Percentiles rank a stretch among this genome's conserved stretches.
Evolutionary conservation across 92 coral and sea anemone genomes (phyloP).

Genomic region (Heliopora coerulea): DNA sequence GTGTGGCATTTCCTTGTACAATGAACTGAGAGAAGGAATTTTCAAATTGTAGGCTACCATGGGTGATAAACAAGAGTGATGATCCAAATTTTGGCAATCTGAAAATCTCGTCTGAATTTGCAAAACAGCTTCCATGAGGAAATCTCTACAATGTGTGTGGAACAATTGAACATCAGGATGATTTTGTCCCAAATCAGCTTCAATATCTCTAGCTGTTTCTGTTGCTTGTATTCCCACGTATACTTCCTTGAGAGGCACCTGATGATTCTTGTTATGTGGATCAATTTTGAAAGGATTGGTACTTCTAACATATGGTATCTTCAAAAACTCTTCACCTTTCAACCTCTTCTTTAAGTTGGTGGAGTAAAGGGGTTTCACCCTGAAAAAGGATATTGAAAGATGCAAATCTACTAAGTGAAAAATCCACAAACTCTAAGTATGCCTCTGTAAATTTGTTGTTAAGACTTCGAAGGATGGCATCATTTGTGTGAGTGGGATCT

Average conservation of each 20-base stretch:
- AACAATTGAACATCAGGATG: constrained; percentile 18
- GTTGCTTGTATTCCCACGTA: constrained; percentile 8
- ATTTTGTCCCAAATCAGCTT: constrained; percentile 11
- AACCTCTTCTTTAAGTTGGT: constrained; percentile 25
- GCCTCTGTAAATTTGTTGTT: constrained; percentile 30
- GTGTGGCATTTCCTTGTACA: constrained; percentile 15
- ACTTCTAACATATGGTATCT: constrained; percentile 15
- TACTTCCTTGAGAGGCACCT: constrained; percentile 20
- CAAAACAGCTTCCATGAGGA: constrained; percentile 4
- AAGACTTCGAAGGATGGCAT: constrained; percentile 13
- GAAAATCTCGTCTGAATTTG: constrained; percentile 24
- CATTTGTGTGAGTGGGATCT: constrained; percentile 39
- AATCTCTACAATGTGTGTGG: constrained; percentile 23
- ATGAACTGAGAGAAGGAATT: constrained; percentile 24
- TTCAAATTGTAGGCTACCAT: constrained; percentile 25
- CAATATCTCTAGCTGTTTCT: constrained; percentile 16
- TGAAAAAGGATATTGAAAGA: constrained; percentile 28
- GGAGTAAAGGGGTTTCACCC: constrained; percentile 29
- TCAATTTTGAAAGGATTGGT: constrained; percentile 21
- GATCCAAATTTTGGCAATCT: constrained; percentile 30
- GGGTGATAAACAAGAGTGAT: constrained; percentile 35
- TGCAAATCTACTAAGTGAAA: constrained; percentile 18
- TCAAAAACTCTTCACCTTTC: constrained; percentile 9
- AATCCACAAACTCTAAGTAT: constrained; percentile 28
- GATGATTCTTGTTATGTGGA: constrained; percentile 9